A percentile compares a stretch with the other conserved stretches of the same genome.
These are phyloP conservation scores for Luehdorfia chinensis DNA, from an alignment of 1,140 invertebrate genomes.

Conservation along the genomic window DNA sequence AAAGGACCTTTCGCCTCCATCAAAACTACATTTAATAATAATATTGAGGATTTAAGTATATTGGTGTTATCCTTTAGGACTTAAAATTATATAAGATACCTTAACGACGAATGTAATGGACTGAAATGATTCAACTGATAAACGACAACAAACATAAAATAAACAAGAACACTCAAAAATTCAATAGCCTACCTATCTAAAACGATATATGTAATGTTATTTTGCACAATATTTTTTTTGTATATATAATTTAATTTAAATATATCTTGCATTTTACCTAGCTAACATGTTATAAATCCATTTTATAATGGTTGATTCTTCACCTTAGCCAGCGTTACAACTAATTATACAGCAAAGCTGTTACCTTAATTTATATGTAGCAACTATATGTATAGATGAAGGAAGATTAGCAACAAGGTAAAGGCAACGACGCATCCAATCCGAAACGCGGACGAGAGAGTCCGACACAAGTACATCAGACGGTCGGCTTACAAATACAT, in stretches of 20 bases:
- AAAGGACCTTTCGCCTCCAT: conserved; percentile 37
- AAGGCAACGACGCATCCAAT: conserved; percentile 51
- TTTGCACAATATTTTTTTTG: conserved; percentile 50
- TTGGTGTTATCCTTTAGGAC: conserved; percentile 66
- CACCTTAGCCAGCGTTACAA: conserved; percentile 30
- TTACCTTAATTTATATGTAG: conserved; percentile 33
- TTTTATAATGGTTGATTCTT: conserved; percentile 35
- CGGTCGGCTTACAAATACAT: conserved; percentile 28
- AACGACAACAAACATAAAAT: conserved; percentile 25
- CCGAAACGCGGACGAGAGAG: too few species aligned
- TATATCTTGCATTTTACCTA: conserved; percentile 62
- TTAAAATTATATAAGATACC: conserved; percentile 54
- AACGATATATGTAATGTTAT: conserved; percentile 45
- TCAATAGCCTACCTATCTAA: conserved; percentile 63
- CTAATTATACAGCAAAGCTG: conserved; percentile 40
- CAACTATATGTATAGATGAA: conserved; percentile 46
- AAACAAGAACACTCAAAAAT: conserved; percentile 49
- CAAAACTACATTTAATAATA: conserved; percentile 46
- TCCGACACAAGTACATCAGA: conserved; percentile 28
- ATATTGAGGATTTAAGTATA: conserved; percentile 52
- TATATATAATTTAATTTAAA: conserved; percentile 62
- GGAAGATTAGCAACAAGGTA: conserved; percentile 57
- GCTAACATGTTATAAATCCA: conserved; percentile 41
- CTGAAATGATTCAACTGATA: conserved; percentile 27
- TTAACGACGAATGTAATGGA: conserved; percentile 50